A percentile compares a stretch with the other conserved stretches of the same genome.
phyloP scores from a whole-genome alignment of 2,888 invertebrate genomes.

The Tinea semifulvella region DNA sequence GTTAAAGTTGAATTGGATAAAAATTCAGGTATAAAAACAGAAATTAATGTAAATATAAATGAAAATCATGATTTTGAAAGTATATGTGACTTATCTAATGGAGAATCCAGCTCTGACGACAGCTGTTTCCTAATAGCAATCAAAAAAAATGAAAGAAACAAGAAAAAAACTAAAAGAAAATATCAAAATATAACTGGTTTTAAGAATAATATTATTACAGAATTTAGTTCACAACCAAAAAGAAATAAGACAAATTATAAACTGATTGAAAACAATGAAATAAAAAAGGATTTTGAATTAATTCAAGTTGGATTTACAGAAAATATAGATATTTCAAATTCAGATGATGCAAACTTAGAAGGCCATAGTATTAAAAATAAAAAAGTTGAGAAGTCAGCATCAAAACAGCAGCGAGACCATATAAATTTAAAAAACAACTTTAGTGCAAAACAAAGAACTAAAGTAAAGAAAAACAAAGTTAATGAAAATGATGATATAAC shows the following conservation, averaged over 20 bases:
- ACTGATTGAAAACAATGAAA: neutral
- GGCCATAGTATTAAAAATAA: neutral
- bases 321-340: neutral
- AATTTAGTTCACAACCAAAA: no score
- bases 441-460: neutral
- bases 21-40: neutral
- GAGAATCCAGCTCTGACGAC: no score
- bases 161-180: no score
- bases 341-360: neutral
- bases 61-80: neutral
- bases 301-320: constrained; percentile 1
- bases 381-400: neutral
- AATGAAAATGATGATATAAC: no score
- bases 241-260: neutral
- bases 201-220: no score
- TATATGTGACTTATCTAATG: no score
- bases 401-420: neutral
- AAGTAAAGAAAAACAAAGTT: neutral
- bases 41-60: constrained; percentile 4
- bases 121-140: no score
- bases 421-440: neutral
- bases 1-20: no score
- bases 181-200: no score
- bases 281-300: neutral
- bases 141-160: no score